A percentile compares a stretch with the other conserved stretches of the same genome.
These are phyloP conservation scores for Falco concolor DNA, from an alignment of 2,797 vertebrate genomes.

Conservation along the genomic window DNA sequence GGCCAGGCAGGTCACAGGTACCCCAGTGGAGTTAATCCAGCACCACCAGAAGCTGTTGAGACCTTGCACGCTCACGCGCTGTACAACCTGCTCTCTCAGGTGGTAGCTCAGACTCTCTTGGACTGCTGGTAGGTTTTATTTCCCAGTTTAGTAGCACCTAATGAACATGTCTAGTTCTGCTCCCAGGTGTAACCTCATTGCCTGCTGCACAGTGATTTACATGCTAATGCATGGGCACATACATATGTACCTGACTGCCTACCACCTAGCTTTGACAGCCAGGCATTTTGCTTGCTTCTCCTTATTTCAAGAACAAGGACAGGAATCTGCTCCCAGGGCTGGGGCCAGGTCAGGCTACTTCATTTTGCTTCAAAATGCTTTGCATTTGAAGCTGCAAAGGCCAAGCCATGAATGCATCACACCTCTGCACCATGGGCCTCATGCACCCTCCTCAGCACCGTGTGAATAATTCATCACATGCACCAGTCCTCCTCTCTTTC, in stretches of 20 bases:
- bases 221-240: neutral
- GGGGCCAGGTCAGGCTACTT: neutral
- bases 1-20: neutral
- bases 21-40: neutral
- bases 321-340: neutral
- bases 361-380: no score
- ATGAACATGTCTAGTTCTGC: neutral
- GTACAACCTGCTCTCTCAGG: neutral
- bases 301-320: neutral
- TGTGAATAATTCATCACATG: conserved; percentile 12
- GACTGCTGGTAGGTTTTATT: neutral
- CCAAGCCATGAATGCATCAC: neutral
- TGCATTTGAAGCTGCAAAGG: neutral
- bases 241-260: neutral
- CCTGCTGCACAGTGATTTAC: neutral
- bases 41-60: neutral
- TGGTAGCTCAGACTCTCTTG: neutral
- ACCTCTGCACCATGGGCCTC: neutral
- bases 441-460: rapidly evolving
- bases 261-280: neutral
- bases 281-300: neutral
- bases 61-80: neutral
- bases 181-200: neutral
- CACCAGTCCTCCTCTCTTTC: neutral
- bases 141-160: neutral